phyloP scores from a whole-genome alignment of 2,113 vertebrate species.

The Anhinga rufa region DNA sequence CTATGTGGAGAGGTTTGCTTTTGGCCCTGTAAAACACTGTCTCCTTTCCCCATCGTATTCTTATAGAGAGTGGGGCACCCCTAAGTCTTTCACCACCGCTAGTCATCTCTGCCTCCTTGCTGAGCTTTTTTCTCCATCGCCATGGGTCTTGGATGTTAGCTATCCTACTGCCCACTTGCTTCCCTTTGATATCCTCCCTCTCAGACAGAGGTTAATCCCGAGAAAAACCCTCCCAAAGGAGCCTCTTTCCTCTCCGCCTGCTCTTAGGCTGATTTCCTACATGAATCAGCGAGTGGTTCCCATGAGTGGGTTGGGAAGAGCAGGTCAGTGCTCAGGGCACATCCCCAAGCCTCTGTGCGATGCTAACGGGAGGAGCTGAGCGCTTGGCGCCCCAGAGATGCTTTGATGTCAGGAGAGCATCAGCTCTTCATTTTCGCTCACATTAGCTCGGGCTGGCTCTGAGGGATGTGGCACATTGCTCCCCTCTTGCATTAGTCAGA shows the following conservation, averaged over 20 bases:
- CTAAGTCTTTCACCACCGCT: neutral
- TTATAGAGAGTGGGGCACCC: neutral
- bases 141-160: neutral
- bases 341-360: accelerated
- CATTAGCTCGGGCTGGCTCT: neutral
- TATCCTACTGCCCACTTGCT: neutral
- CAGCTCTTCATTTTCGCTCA: neutral
- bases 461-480: neutral
- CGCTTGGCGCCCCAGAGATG: neutral
- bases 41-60: neutral
- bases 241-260: neutral
- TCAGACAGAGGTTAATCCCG: neutral
- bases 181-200: neutral
- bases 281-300: neutral
- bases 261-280: neutral
- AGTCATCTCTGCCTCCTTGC: neutral
- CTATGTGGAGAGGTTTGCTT: neutral
- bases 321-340: neutral
- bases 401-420: neutral
- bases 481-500: neutral
- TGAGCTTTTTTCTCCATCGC: neutral
- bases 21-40: neutral
- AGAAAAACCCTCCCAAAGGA: neutral
- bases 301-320: accelerated
- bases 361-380: neutral